Evolutionary conservation across 2,113 vertebrate species (phyloP).

Genomic region (Mustela lutreola): DNA sequence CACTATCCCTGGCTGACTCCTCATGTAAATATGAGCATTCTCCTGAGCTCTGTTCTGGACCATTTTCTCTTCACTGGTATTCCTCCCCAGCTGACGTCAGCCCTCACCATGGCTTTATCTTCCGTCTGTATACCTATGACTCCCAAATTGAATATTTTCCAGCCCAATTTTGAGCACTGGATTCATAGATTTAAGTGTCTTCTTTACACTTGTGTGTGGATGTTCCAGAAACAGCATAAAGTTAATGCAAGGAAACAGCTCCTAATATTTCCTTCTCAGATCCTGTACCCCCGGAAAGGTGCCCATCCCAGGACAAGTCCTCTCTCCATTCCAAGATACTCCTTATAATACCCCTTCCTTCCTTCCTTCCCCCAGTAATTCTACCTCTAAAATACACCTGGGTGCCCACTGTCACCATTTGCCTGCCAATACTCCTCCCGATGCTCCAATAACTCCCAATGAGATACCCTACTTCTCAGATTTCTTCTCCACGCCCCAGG

Average conservation of each 20-base stretch:
- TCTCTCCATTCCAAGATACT: neutral
- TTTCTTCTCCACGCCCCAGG: neutral
- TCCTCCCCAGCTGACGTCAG: neutral
- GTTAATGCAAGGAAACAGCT: neutral
- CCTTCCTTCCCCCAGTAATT: neutral
- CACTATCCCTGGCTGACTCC: neutral
- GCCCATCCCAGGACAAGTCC: neutral
- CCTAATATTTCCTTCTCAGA: neutral
- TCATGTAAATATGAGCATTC: neutral
- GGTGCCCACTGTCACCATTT: neutral
- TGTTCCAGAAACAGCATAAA: constrained; percentile 16
- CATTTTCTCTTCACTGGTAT: neutral
- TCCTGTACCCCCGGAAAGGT: neutral
- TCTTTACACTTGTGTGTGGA: neutral
- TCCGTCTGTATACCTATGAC: neutral
- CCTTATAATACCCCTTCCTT: neutral
- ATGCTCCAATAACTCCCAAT: neutral
- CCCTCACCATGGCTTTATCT: neutral
- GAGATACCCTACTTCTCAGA: neutral
- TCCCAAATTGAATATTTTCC: neutral
- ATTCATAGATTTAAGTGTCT: neutral
- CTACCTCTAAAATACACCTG: neutral
- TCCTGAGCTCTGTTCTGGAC: neutral
- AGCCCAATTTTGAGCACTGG: neutral
- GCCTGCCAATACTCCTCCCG: neutral